Evolutionary conservation across 1,140 invertebrate species (phyloP).

Genomic region (Listronotus bonariensis): DNA sequence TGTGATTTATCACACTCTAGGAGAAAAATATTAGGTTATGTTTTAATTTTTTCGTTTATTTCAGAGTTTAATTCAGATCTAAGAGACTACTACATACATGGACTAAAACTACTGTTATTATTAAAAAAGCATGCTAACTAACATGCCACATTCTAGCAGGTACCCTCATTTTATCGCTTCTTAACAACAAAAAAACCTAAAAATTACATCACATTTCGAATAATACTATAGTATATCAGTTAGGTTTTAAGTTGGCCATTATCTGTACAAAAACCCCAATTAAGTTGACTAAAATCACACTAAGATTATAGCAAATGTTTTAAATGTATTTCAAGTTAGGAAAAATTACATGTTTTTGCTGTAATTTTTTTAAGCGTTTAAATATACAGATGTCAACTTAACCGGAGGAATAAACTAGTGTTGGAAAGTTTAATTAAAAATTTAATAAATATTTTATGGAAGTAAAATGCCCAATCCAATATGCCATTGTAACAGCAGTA

Average conservation of each 20-base stretch:
- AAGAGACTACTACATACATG: slow-evolving; percentile 29
- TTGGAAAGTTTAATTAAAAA: too few relatives aligned
- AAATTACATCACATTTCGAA: slow-evolving; percentile 40
- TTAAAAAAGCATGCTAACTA: slow-evolving; percentile 24
- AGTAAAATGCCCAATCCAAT: too few relatives aligned
- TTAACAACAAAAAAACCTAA: slow-evolving; percentile 27
- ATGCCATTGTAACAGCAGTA: too few relatives aligned
- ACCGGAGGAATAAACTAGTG: too few relatives aligned
- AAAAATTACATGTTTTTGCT: too few relatives aligned
- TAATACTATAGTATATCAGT: slow-evolving; percentile 29
- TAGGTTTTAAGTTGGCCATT: slow-evolving; percentile 22
- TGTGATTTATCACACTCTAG: not conserved
- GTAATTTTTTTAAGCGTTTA: too few relatives aligned
- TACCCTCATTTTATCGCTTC: slow-evolving; percentile 22
- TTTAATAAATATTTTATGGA: too few relatives aligned
- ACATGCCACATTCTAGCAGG: slow-evolving; percentile 34
- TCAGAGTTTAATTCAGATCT: slow-evolving; percentile 28
- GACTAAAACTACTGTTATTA: slow-evolving; percentile 27
- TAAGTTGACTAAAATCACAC: too few relatives aligned
- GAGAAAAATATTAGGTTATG: slow-evolving; percentile 31
- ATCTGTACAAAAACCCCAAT: not conserved
- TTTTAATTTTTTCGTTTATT: slow-evolving; percentile 28
- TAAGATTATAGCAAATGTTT: too few relatives aligned
- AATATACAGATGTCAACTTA: too few relatives aligned
- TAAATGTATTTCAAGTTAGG: too few relatives aligned